Evolutionary conservation across 2,797 vertebrate genomes (phyloP), one percentile per base, ranked within the genome.

Genomic region (Falco rusticolus): DNA sequence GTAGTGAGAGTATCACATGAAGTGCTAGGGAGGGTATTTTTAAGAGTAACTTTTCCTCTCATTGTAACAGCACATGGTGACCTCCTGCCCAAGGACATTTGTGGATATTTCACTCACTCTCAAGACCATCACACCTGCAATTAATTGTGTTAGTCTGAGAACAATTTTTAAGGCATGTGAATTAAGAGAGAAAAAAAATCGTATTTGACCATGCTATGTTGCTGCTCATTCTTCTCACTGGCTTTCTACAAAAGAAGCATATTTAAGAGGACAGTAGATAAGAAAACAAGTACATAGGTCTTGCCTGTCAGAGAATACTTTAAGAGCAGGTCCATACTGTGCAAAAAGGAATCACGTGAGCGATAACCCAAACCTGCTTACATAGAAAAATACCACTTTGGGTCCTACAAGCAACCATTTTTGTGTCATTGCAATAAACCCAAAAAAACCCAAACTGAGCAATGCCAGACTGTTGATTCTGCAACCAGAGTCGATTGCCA

Each of bases 401-500:
- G 48, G 45, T 37, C 47, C 78, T 41, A n/a, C 20, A 79, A 76
- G 26, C 17, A 91, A 93, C 63, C 31, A 51, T 74, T 94, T 94
- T 70, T 88, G 78, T 68, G 85, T 92, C 69, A 80, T 8, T 95
- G 79, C 54, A 94, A 84, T 72, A 82, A 90, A 96, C 45, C 28
- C 26, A 64, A 83, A 87, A 87, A 56, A 5, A 9, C 43, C 50
- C n/a, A 51, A 56, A 29, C 22, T 71, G 87, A 95, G 86, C 65
- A 94, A 91, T 84, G 80, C 29, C 45, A 92, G 63, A 47, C 60
- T 84, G 89, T 37, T 94, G 85, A 91, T 89, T 96, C 91, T 84
- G 90, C 89, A 94, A 41, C 57, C 76, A 96, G 66, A 93, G 86
- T 57, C 93, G 74, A 93, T 9, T 85, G 87, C 43, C 71, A 12